Evolutionary conservation across 1,140 invertebrate species (phyloP).

Genomic region (Bombus consobrinus): DNA sequence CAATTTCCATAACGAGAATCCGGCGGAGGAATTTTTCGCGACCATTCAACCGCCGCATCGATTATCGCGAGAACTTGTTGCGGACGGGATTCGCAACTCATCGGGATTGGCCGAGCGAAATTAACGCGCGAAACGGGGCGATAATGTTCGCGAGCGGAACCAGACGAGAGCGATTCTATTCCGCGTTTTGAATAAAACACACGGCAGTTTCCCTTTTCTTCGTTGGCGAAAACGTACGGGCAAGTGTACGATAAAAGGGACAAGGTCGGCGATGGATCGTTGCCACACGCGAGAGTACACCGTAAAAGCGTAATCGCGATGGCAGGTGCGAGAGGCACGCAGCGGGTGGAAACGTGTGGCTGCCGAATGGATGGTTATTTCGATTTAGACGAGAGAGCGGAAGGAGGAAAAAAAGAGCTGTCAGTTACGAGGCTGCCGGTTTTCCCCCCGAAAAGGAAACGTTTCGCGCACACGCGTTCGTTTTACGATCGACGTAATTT

Average conservation of each 20-base stretch:
- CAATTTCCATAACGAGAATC: constrained; percentile 73
- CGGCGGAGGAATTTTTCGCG: constrained; percentile 28
- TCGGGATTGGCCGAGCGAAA: constrained; percentile 18
- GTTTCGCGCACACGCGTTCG: constrained; percentile 29
- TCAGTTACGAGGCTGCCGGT: constrained; percentile 43
- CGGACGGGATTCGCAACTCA: background rate
- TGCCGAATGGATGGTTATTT: constrained; percentile 57
- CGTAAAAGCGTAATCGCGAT: constrained; percentile 43
- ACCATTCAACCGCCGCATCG: constrained; percentile 44
- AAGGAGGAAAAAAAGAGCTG: constrained; percentile 47
- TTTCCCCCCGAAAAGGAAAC: constrained; percentile 27
- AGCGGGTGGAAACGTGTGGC: background rate
- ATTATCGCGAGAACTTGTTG: constrained; percentile 48
- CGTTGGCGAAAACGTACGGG: background rate
- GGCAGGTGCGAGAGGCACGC: constrained; percentile 46
- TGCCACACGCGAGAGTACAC: constrained; percentile 27
- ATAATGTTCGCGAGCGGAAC: background rate
- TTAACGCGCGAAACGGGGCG: constrained; percentile 21
- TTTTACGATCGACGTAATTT: constrained; percentile 69
- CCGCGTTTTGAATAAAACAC: constrained; percentile 41
- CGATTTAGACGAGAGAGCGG: constrained; percentile 53
- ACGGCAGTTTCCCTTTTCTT: no score
- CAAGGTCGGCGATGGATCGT: constrained; percentile 23
- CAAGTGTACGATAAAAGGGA: constrained; percentile 1
- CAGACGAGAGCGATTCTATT: background rate